phyloP scores from a whole-genome alignment of 2,888 invertebrate genomes.

The Neoaliturus tenellus region DNA sequence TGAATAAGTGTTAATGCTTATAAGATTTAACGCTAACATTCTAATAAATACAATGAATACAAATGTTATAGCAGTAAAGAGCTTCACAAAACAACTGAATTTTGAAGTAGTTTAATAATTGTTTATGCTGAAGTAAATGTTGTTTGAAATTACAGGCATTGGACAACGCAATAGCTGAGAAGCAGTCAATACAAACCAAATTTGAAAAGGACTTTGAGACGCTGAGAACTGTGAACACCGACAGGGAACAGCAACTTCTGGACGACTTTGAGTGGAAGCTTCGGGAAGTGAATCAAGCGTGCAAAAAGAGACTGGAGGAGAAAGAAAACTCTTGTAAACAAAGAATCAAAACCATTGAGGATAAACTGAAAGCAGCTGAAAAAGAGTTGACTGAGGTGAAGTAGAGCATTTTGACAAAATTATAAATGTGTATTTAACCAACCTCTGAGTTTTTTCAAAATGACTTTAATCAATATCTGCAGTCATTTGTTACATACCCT shows the following conservation, averaged over 20 bases:
- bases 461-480: too few species aligned
- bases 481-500: too few species aligned
- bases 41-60: too few species aligned
- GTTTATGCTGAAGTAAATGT: too few species aligned
- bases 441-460: too few species aligned
- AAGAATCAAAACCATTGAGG: slow-evolving; percentile 66
- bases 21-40: too few species aligned
- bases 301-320: slow-evolving; percentile 79
- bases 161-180: slow-evolving; percentile 78
- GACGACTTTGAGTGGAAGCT: slow-evolving; percentile 92
- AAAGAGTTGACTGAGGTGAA: slow-evolving; percentile 70
- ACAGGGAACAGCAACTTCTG: slow-evolving; percentile 82
- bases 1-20: too few species aligned
- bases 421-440: too few species aligned
- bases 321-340: slow-evolving; percentile 71
- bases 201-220: slow-evolving; percentile 83
- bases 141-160: slow-evolving; percentile 71
- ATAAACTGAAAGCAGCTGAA: slow-evolving; percentile 70
- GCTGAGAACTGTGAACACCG: slow-evolving; percentile 80
- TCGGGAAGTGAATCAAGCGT: slow-evolving; percentile 83
- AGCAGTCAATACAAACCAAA: slow-evolving; percentile 76
- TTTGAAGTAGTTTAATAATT: too few species aligned
- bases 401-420: too few species aligned
- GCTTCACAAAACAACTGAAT: too few species aligned
- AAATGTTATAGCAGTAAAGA: too few species aligned